Evolutionary conservation across 2,888 invertebrate genomes (phyloP).

Genomic region (Eulithis testata): DNA sequence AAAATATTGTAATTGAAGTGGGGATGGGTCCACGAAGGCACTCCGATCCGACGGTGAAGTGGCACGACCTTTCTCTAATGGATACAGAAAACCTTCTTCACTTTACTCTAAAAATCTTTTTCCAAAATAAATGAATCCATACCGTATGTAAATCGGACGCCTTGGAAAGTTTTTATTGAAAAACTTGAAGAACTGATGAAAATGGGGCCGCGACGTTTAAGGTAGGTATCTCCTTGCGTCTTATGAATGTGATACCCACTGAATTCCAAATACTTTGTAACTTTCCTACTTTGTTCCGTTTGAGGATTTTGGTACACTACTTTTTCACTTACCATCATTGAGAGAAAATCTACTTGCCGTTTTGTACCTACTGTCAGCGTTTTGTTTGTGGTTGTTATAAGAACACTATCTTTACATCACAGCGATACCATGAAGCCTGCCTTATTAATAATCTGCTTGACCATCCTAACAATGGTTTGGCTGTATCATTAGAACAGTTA

Average conservation of each 20-base stretch:
- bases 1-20: slow-evolving; percentile 73
- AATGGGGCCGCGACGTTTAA: slow-evolving; percentile 77
- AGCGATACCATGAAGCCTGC: too few species aligned
- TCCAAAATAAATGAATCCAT: slow-evolving; percentile 81
- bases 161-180: slow-evolving; percentile 83
- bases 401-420: too few species aligned
- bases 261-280: slow-evolving; percentile 59
- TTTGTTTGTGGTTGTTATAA: too few species aligned
- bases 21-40: slow-evolving; percentile 52
- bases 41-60: slow-evolving; percentile 52
- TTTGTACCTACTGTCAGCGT: too few species aligned
- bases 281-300: slow-evolving; percentile 36
- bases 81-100: slow-evolving; percentile 73
- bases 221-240: slow-evolving; percentile 72
- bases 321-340: slow-evolving; percentile 8
- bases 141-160: slow-evolving; percentile 81
- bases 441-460: too few species aligned
- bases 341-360: too few species aligned
- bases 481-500: too few species aligned
- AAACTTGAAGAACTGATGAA: slow-evolving; percentile 83
- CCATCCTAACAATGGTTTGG: too few species aligned
- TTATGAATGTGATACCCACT: slow-evolving; percentile 68
- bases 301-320: slow-evolving; percentile 35
- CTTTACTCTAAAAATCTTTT: slow-evolving; percentile 78
- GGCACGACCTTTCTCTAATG: slow-evolving; percentile 74